A percentile compares a stretch with the other conserved stretches of the same genome.
Conservation (phyloP, 1,140 invertebrate species). For the Adelges cooleyi region DNA sequence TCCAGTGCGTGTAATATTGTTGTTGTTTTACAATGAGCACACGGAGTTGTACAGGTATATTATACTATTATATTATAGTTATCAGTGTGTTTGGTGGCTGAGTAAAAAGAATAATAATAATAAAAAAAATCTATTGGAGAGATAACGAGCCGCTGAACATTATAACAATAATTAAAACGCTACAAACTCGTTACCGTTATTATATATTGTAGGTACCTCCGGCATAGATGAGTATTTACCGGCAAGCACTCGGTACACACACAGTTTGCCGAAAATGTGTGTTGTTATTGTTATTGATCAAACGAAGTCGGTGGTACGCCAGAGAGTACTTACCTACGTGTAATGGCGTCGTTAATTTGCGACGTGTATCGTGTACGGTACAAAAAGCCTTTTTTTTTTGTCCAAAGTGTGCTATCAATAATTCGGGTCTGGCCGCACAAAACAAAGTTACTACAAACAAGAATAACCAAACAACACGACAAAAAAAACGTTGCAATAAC, state of each 20-base stretch:
- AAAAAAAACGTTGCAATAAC: too few relatives aligned
- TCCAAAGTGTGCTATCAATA: too few relatives aligned
- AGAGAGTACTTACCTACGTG: neutral
- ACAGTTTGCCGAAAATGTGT: neutral
- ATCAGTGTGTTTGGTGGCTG: too few relatives aligned
- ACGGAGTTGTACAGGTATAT: too few relatives aligned
- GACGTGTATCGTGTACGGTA: neutral
- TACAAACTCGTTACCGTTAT: neutral
- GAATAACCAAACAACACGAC: too few relatives aligned
- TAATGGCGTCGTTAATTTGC: slow-evolving; percentile 1
- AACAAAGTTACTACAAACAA: too few relatives aligned
- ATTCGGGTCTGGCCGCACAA: too few relatives aligned
- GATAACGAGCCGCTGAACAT: neutral
- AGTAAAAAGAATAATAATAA: too few relatives aligned
- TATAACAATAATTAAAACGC: neutral
- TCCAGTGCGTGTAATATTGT: too few relatives aligned
- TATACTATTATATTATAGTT: too few relatives aligned
- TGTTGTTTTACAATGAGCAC: too few relatives aligned
- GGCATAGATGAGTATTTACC: neutral
- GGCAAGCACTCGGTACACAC: neutral
- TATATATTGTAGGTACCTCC: neutral
- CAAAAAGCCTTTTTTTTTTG: too few relatives aligned
- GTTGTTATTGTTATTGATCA: slow-evolving; percentile 12
- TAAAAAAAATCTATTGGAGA: neutral
- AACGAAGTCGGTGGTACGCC: neutral